These are phyloP conservation scores for Tryphoninae sp. DNA, from an alignment of 2,888 invertebrate species.

Conservation along the genomic window DNA sequence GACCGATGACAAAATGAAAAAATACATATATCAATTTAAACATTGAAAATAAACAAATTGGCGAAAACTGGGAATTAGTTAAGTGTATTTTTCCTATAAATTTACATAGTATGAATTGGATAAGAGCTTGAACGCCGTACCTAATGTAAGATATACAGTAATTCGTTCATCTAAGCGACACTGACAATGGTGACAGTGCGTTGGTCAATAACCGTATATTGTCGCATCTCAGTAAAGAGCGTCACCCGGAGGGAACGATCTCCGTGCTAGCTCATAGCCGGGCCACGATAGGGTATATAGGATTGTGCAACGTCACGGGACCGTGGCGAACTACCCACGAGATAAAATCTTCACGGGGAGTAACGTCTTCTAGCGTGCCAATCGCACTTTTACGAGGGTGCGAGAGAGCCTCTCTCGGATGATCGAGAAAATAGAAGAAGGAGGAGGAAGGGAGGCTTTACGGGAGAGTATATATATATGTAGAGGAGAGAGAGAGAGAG, in stretches of 20 bases:
- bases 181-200: background rate
- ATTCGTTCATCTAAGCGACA: background rate
- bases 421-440: constrained; percentile 15
- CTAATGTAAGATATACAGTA: constrained; percentile 6
- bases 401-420: constrained; percentile 23
- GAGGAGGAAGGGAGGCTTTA: constrained; percentile 11
- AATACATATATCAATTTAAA: too few species aligned
- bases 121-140: background rate
- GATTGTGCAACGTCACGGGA: constrained; percentile 63
- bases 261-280: constrained; percentile 5
- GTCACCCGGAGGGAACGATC: constrained; percentile 27
- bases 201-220: constrained; percentile 14
- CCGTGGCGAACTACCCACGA: constrained; percentile 60
- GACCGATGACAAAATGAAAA: too few species aligned
- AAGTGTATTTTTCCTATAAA: background rate
- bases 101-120: constrained; percentile 18
- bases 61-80: background rate
- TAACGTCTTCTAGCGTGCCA: constrained; percentile 61
- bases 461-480: constrained; percentile 8
- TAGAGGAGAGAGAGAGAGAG: constrained; percentile 4
- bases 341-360: constrained; percentile 59
- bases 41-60: too few species aligned
- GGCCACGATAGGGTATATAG: constrained; percentile 14
- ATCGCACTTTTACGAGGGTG: constrained; percentile 59
- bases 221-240: background rate